Base-by-base conservation (phyloP, 92 coral and sea anemone species). In the Micromussa lordhowensis region DNA sequence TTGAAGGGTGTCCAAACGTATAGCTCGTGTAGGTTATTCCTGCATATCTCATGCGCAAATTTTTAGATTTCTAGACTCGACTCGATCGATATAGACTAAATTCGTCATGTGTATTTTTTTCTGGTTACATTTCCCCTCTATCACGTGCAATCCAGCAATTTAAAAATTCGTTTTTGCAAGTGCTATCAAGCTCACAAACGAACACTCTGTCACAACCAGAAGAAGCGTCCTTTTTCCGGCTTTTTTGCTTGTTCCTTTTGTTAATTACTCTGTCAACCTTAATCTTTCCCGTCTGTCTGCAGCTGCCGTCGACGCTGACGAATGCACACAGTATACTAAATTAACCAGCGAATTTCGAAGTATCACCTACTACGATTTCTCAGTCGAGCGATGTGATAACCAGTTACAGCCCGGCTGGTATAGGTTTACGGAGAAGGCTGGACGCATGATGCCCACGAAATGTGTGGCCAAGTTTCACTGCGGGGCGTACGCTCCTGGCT, bases 391-490 rank as follows among this genome's bases (percentile, higher is more conserved):
- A 18, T 91, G 94, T 66, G 94, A 91, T 70, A 81, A 73, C 19
- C 38, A 87, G 19, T 68, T 91, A 14, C 21, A 54, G 32, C 75
- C 36, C 3, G 91, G 89, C 28, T 91, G 94, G 94, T 91, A 87
- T 61, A 89, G 94, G 40, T 87, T 91, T 24, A 87, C 74, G 66
- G 68, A 79, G 36, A 26, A 88, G 13, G 93, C 93, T 4, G 94
- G 94, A 26, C 77, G 72, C 57, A 86, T 71, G 73, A 91, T 91
- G 94, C 80, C 91, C 1, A 87, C 89, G 1, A 48, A 30, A 51
- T 91, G 93, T 22, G 90, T 86, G 16, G 29, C 83, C 31, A 49
- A 90, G 26, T 73, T 86, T 59, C 82, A 76, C 78, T 91, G 94
- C 30, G 85, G 88, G 9, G 58, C 91, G 17, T 38, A 66, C 30